Evolutionary conservation across 2,113 vertebrate species (phyloP).

Genomic region (Prionailurus viverrinus): DNA sequence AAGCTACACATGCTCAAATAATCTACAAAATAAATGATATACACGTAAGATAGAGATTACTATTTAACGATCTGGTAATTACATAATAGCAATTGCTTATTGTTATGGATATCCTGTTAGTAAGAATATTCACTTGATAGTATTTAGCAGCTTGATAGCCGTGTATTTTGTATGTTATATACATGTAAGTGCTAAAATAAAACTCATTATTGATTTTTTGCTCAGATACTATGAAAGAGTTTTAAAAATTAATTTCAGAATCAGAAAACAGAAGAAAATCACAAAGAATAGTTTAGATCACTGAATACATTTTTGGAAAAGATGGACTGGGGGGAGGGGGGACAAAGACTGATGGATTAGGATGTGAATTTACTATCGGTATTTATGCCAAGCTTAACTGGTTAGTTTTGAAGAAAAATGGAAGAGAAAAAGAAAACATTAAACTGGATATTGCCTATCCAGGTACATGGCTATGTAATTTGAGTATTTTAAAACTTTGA

Average conservation of each 20-base stretch:
- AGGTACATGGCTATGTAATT: not conserved
- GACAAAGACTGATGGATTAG: not conserved
- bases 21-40: not conserved
- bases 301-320: not conserved
- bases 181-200: conserved; percentile 35
- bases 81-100: not conserved
- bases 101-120: not conserved
- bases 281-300: conserved; percentile 15
- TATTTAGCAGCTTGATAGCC: not conserved
- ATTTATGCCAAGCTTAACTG: not conserved
- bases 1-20: not conserved
- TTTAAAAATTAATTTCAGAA: conserved; percentile 54
- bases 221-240: not conserved
- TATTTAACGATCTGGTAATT: conserved; percentile 18
- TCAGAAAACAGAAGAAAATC: conserved; percentile 45
- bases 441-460: not conserved
- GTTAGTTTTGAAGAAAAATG: conserved; percentile 19
- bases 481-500: not conserved
- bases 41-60: not conserved
- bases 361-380: not conserved
- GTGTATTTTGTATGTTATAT: not conserved
- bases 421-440: not conserved
- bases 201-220: not conserved
- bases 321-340: not conserved
- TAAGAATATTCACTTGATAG: not conserved